These are phyloP conservation scores for Microtus ochrogaster DNA, from an alignment of 2,113 vertebrate species.

Conservation along the genomic window DNA sequence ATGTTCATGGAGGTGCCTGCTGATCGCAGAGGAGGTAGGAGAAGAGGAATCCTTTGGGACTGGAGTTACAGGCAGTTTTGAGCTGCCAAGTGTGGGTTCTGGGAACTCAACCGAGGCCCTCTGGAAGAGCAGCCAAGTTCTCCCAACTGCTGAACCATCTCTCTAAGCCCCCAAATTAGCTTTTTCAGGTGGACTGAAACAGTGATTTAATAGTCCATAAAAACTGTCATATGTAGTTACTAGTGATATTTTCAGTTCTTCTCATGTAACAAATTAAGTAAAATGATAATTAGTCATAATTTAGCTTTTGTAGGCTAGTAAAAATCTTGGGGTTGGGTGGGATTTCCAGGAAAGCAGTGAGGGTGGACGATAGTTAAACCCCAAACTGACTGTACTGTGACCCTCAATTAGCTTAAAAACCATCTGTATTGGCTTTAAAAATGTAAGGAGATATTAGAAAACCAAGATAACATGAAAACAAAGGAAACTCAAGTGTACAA, in stretches of 20 bases:
- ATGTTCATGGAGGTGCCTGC: neutral
- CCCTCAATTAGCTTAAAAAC: constrained; percentile 24
- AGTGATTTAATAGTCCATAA: constrained; percentile 53
- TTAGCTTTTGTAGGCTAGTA: constrained; percentile 5
- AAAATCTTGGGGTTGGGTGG: constrained; percentile 23
- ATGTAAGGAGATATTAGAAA: neutral
- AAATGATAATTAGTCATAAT: constrained; percentile 30
- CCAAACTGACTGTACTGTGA: constrained; percentile 26
- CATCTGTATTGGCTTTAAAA: neutral
- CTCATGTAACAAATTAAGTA: neutral
- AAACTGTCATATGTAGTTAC: neutral
- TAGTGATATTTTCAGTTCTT: constrained; percentile 42
- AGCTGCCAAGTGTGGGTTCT: neutral
- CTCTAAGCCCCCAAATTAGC: neutral
- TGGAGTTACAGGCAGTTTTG: neutral
- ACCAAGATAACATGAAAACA: neutral
- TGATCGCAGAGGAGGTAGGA: no score
- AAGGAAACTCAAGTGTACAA: neutral
- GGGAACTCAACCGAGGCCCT: neutral
- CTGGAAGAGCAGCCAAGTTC: neutral
- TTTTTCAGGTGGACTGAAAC: constrained; percentile 6
- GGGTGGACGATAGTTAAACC: neutral
- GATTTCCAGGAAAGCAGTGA: constrained; percentile 20
- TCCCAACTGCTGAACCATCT: neutral
- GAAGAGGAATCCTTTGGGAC: neutral